Base-by-base conservation (phyloP, 2,113 vertebrate genomes). In the Plectropomus leopardus region DNA sequence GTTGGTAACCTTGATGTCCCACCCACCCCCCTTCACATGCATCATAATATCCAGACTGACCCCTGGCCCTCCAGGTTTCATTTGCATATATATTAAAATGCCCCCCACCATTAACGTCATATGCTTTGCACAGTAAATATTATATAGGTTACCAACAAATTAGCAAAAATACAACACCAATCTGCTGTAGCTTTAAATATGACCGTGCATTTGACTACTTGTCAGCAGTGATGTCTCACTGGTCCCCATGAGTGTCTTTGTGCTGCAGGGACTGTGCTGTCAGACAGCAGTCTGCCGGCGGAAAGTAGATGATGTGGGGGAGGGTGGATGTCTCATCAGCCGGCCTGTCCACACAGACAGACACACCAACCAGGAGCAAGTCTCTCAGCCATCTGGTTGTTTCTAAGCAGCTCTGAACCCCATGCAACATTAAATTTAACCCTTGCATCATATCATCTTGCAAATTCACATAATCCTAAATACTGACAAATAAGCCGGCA, bases 181-280 rank as follows among this genome's bases (percentile, higher is more conserved):
- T 15, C 17, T 48, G 17, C 23, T 24, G 51, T 15, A 54, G 26
- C 24, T 54, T 54, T 28, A 54, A 54, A 28, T 54, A 16, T 28
- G 23, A 54, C 13, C 26, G 30, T 30, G 26, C 53, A 28, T 55
- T 17, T 28, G 15, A 17, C 13, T 15, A 55, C 24, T 54, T 30
- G 53, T 55, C 24, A 26, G 13, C 14, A 26, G 51, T 54, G 24
- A 13, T 24, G 16, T 26, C 53, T 23, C 76, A 15, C 34, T 61
- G 76, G n/a, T 44, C 48, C 7, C 51, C 5, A 54, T 24, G 23
- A 26, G 23, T 2, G 13, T 15, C 24, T 40, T 40, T 58, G 26
- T 67, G 64, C 47, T 67, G 64, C 64, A 21, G 45, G 54, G 74
- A 68, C 30, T 55, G 14, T 9, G 45, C 75, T 50, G 54, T 68